A percentile compares a stretch with the other conserved stretches of the same genome.
Evolutionary conservation across 2,113 vertebrate species (phyloP).

Genomic region (Meles meles): DNA sequence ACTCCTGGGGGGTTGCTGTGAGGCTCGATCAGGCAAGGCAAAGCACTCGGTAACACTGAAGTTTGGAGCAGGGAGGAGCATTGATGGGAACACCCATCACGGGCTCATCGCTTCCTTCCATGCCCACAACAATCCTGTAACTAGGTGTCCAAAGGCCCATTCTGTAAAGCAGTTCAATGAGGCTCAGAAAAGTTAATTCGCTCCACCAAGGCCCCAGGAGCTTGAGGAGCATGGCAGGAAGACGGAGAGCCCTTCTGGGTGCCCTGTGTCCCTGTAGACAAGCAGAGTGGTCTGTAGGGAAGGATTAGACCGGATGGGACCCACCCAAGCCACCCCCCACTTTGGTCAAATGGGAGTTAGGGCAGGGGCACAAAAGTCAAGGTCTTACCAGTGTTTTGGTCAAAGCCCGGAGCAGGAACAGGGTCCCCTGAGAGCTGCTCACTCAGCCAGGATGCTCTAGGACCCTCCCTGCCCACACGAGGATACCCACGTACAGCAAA

Average conservation of each 20-base stretch:
- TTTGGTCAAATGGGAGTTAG: slow-evolving; percentile 60
- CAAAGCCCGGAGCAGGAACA: slow-evolving; percentile 49
- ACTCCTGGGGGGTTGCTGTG: background rate
- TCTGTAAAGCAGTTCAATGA: background rate
- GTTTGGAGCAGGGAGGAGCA: background rate
- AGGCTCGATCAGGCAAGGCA: background rate
- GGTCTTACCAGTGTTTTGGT: slow-evolving; percentile 67
- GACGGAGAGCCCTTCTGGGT: background rate
- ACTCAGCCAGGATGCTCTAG: slow-evolving; percentile 8
- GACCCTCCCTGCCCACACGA: background rate
- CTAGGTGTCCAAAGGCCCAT: background rate
- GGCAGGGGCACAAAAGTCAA: slow-evolving; percentile 64
- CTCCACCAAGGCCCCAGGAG: background rate
- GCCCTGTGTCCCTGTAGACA: background rate
- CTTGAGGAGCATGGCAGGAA: background rate
- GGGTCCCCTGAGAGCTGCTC: slow-evolving; percentile 71
- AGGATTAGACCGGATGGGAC: slow-evolving; percentile 62
- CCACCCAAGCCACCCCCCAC: slow-evolving; percentile 53
- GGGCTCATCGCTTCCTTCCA: background rate
- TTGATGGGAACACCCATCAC: background rate
- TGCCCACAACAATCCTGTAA: background rate
- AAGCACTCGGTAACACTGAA: background rate
- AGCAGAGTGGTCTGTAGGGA: background rate
- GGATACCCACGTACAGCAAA: background rate
- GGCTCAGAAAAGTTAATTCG: background rate